Conservation (phyloP, 2,888 invertebrate species). For the Nowickia ferox region DNA sequence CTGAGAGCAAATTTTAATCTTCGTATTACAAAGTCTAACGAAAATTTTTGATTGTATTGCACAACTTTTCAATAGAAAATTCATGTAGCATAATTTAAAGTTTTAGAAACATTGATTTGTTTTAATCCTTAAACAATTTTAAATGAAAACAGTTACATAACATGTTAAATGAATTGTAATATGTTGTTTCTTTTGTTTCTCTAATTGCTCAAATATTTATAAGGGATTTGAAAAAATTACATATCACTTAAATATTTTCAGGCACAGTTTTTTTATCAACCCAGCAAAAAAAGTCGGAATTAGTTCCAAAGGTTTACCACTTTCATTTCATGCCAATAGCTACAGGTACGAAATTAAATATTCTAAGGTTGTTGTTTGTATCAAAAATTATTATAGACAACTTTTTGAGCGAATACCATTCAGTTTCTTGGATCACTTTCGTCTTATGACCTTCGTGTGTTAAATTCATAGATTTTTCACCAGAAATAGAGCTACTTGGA, state of each 20-base stretch:
- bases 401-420: too few species aligned
- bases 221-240: not conserved
- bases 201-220: not conserved
- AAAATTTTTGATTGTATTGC: slow-evolving; percentile 17
- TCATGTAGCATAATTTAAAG: not conserved
- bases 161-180: not conserved
- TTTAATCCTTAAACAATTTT: slow-evolving; percentile 6
- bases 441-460: too few species aligned
- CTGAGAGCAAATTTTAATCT: slow-evolving; percentile 47
- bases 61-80: not conserved
- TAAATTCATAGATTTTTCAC: too few species aligned
- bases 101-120: slow-evolving; percentile 11
- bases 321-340: too few species aligned
- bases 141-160: slow-evolving; percentile 24
- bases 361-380: too few species aligned
- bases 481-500: too few species aligned
- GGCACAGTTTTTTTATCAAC: too few species aligned
- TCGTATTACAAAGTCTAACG: slow-evolving; percentile 26
- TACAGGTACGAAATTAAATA: too few species aligned
- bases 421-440: too few species aligned
- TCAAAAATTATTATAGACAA: too few species aligned
- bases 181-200: not conserved
- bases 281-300: too few species aligned
- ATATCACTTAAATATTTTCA: not conserved
- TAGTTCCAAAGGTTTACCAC: too few species aligned